Conservation (phyloP, 2,888 invertebrate species). For the Zygothrica quintamaculata region DNA sequence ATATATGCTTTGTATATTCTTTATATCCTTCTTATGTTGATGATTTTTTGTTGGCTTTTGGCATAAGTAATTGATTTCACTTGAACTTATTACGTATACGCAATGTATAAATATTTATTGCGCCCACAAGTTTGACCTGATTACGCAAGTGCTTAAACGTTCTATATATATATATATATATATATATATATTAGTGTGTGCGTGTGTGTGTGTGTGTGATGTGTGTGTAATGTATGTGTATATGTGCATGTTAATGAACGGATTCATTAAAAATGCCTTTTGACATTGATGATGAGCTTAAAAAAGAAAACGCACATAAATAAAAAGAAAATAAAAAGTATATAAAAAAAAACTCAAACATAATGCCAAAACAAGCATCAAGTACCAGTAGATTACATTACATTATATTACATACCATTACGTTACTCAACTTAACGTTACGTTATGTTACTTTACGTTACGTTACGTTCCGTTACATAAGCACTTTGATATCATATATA, state of each 20-base stretch:
- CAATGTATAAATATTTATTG: slow-evolving; percentile 1
- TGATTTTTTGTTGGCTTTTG: too few species aligned
- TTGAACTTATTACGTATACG: slow-evolving; percentile 30
- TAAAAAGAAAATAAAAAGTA: too few species aligned
- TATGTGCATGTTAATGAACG: slow-evolving; percentile 37
- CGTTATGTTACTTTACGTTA: neutral
- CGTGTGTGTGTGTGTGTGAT: too few species aligned
- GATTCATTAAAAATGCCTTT: slow-evolving; percentile 68
- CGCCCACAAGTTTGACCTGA: slow-evolving; percentile 36
- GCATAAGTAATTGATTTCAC: slow-evolving; percentile 6
- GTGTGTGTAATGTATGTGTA: too few species aligned
- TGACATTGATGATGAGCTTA: slow-evolving; percentile 67
- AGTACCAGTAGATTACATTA: neutral
- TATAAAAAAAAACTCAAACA: too few species aligned
- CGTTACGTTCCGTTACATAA: neutral
- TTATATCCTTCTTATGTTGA: slow-evolving; percentile 1
- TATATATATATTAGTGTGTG: slow-evolving; percentile 40
- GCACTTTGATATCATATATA: too few species aligned
- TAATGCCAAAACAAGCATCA: neutral
- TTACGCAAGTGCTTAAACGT: slow-evolving; percentile 28
- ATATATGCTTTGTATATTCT: too few species aligned
- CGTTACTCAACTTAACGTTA: neutral
- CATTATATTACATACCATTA: neutral
- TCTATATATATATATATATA: too few species aligned
- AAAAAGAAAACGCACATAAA: slow-evolving; percentile 35